Percentiles rank a stretch among this genome's conserved stretches.
These are phyloP conservation scores for Gadus macrocephalus DNA, from an alignment of 2,113 vertebrate species.

Conservation along the genomic window DNA sequence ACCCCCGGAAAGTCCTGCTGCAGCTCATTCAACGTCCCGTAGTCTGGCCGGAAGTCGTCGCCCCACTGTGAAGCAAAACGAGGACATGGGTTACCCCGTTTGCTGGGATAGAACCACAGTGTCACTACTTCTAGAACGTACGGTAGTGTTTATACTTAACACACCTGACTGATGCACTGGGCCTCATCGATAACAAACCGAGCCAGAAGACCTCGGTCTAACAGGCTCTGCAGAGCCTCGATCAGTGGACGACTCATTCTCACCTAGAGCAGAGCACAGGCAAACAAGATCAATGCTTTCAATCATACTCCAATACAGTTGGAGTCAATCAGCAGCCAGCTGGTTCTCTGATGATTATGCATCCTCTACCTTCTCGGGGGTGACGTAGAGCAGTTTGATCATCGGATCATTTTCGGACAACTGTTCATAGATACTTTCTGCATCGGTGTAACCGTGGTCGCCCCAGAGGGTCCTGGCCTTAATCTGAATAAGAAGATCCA, in stretches of 20 bases:
- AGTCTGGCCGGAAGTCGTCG: conserved; percentile 93
- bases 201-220: conserved; percentile 80
- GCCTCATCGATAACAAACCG: conserved; percentile 96
- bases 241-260: conserved; percentile 81
- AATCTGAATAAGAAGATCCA: conserved; percentile 71
- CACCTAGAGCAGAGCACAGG: conserved; percentile 65
- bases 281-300: background rate
- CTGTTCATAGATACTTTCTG: conserved; percentile 85
- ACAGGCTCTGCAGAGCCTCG: conserved; percentile 83
- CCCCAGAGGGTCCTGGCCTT: conserved; percentile 88
- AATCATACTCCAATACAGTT: background rate
- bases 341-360: background rate
- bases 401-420: conserved; percentile 91
- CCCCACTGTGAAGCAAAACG: conserved; percentile 80
- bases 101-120: background rate
- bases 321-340: no score
- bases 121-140: no score
- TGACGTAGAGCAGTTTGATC: conserved; percentile 92
- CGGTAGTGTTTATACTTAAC: background rate
- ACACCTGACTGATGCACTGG: conserved; percentile 97
- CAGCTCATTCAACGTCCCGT: conserved; percentile 85
- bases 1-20: conserved; percentile 81
- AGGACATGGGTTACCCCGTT: background rate
- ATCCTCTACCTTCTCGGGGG: conserved; percentile 89
- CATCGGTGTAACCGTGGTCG: conserved; percentile 84